A percentile compares a stretch with the other conserved stretches of the same genome.
Evolutionary conservation across 2,888 invertebrate species (phyloP).

Genomic region (Ischnus inquisitorius): DNA sequence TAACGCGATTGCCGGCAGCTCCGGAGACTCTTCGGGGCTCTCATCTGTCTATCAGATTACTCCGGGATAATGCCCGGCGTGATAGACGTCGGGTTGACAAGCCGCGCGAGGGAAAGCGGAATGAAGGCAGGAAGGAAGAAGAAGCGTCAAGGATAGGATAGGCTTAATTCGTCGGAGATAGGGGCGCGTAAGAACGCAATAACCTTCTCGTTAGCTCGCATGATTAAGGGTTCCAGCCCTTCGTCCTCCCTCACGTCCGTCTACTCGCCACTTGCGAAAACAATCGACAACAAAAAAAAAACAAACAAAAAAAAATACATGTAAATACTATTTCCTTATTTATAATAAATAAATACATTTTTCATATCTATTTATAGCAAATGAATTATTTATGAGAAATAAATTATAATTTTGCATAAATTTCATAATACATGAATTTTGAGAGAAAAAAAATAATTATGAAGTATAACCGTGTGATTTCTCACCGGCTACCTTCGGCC

Average conservation of each 20-base stretch:
- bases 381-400: not conserved
- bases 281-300: too few species aligned
- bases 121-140: conserved; percentile 38
- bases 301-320: not conserved
- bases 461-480: too few species aligned
- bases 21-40: conserved; percentile 41
- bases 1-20: conserved; percentile 64
- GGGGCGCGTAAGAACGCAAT: conserved; percentile 68
- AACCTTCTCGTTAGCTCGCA: conserved; percentile 70
- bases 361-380: not conserved
- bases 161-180: conserved; percentile 58
- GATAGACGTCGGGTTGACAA: conserved; percentile 57
- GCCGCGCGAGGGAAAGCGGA: conserved; percentile 5
- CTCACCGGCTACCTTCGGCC: too few species aligned
- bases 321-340: too few species aligned
- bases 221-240: conserved; percentile 61
- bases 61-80: conserved; percentile 57
- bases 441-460: too few species aligned
- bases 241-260: not conserved
- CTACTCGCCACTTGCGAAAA: not conserved
- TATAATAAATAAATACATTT: too few species aligned
- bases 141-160: conserved; percentile 21
- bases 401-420: too few species aligned
- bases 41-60: conserved; percentile 65
- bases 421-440: too few species aligned